A percentile compares a stretch with the other conserved stretches of the same genome.
These are phyloP conservation scores for Protonibea diacanthus DNA, from an alignment of 2,797 vertebrate genomes.

Conservation along the genomic window DNA sequence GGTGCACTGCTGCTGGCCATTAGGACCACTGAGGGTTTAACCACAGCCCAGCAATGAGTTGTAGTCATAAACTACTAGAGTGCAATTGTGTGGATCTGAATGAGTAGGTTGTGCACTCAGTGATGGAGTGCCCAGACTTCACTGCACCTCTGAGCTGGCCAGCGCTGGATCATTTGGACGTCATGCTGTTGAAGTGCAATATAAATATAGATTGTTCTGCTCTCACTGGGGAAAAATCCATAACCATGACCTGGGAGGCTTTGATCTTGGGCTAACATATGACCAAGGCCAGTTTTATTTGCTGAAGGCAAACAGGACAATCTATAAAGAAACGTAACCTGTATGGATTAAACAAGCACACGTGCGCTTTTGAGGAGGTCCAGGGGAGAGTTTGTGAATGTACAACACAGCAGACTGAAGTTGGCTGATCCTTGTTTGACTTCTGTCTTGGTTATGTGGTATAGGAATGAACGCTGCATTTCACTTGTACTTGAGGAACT, in stretches of 20 bases:
- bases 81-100: constrained; percentile 78
- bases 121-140: constrained; percentile 75
- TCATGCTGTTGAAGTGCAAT: constrained; percentile 77
- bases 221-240: constrained; percentile 79
- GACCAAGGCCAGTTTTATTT: constrained; percentile 65
- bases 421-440: not conserved
- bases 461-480: not conserved
- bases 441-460: constrained; percentile 11
- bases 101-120: constrained; percentile 70
- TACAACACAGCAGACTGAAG: constrained; percentile 16
- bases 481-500: not conserved
- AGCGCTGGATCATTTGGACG: constrained; percentile 72
- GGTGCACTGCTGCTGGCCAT: constrained; percentile 70
- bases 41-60: constrained; percentile 66
- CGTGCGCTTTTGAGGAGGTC: constrained; percentile 23
- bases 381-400: constrained; percentile 15
- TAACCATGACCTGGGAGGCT: constrained; percentile 72
- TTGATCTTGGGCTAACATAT: constrained; percentile 61
- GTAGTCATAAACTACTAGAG: constrained; percentile 70
- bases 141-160: constrained; percentile 67
- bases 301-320: constrained; percentile 65
- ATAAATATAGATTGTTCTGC: constrained; percentile 83
- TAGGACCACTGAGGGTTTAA: constrained; percentile 76
- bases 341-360: constrained; percentile 40
- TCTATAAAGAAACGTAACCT: constrained; percentile 60